Evolutionary conservation across 2,888 invertebrate genomes (phyloP), one percentile per base, ranked within the genome.

Genomic region (Drosophila colorata): DNA sequence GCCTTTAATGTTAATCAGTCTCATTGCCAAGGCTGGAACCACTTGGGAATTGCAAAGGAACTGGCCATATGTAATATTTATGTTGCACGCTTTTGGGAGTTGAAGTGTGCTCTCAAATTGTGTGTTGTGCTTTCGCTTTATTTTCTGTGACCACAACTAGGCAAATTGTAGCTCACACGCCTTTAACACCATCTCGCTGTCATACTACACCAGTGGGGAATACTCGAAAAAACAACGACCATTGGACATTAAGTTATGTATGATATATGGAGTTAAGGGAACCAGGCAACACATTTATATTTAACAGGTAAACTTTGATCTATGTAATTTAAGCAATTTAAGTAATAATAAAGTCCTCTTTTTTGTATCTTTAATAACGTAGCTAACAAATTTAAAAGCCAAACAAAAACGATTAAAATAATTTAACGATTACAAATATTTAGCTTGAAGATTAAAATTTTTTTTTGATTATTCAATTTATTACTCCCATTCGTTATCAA

Each of bases 21-120:
- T 13, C 13, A 23, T 14, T 18, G 1, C 8, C 37, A 18, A 35
- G 9, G 9, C 37, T 4, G 53, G 16, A 16, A 40, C 14, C 66
- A 20, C 16, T 61, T 46, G 78, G 66, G 73, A 61, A 58, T 57
- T 40, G 2, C 40, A 66, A 43, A 35, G 46, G 31, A 16, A 14
- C 63, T 16, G 13, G 46, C 41, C 28, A 37, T 33, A 67, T 74
- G 35, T 14, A 74, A 59, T 52, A 74, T 74, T 78, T 41, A 73
- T 58, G 48, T 33, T 51, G 28, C 44, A 20, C 47, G 31, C 57
- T 20, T 49, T 37, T 35, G 58, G 71, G 44, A 64, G 7, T 56
- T 25, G 6, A 18, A 18, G 11, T 18, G 20, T 31, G 28, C 28
- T 37, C 8, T 28, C 35, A 11, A 6, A 6, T 25, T 6, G 8